Evolutionary conservation across 1,140 invertebrate genomes (phyloP).

Genomic region (Calliopsis andreniformis): DNA sequence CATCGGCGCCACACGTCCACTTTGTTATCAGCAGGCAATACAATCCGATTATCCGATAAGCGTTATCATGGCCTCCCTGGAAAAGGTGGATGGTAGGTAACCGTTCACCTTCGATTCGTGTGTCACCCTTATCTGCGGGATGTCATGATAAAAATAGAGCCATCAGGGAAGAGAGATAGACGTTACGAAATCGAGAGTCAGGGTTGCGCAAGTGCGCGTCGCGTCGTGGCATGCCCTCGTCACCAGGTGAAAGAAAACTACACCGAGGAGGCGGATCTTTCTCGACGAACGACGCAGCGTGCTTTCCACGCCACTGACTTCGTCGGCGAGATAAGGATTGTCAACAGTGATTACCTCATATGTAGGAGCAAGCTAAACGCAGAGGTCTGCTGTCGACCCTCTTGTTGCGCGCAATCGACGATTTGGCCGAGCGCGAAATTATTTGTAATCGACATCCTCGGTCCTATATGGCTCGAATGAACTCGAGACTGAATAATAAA

Average conservation of each 20-base stretch:
- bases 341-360: background rate
- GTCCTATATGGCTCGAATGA: background rate
- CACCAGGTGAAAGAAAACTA: background rate
- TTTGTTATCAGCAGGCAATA: background rate
- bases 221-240: background rate
- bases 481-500: background rate
- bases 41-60: background rate
- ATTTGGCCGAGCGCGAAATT: conserved; percentile 13
- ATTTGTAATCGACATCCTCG: background rate
- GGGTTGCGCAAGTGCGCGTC: conserved; percentile 48
- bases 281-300: background rate
- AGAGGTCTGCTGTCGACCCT: background rate
- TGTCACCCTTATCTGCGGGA: conserved; percentile 4
- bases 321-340: background rate
- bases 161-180: background rate
- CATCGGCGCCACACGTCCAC: background rate
- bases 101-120: background rate
- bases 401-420: conserved; percentile 10
- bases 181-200: conserved; percentile 41
- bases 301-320: background rate
- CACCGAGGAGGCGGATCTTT: background rate
- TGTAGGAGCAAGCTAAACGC: background rate
- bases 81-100: background rate
- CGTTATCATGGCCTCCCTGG: background rate
- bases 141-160: conserved; percentile 21